phyloP scores from a whole-genome alignment of 2,888 invertebrate genomes.

The Limenitis camilla region DNA sequence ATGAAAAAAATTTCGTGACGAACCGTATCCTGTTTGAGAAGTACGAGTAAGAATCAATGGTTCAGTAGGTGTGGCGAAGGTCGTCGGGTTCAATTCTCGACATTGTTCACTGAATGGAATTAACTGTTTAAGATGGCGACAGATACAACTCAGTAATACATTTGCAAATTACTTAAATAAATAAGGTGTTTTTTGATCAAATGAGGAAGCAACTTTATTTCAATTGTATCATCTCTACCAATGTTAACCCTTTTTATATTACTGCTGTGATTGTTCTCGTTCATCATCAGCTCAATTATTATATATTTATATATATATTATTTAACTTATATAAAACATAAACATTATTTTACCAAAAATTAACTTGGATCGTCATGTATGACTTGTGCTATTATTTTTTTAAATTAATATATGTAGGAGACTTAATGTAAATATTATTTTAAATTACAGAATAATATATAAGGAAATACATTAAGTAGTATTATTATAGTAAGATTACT shows the following conservation, averaged over 20 bases:
- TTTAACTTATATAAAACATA: too few species aligned
- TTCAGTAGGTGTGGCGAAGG: constrained; percentile 62
- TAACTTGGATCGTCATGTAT: too few species aligned
- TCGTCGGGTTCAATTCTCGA: constrained; percentile 42
- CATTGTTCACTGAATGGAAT: constrained; percentile 25
- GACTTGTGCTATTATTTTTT: too few species aligned
- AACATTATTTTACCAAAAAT: too few species aligned
- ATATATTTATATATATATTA: too few species aligned
- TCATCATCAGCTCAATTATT: too few species aligned
- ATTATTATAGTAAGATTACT: constrained; percentile 4
- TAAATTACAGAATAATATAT: background rate
- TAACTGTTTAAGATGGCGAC: constrained; percentile 21
- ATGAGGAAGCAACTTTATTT: background rate
- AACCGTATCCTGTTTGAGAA: constrained; percentile 48
- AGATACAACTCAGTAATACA: constrained; percentile 7
- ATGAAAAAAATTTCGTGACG: constrained; percentile 51
- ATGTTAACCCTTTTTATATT: too few species aligned
- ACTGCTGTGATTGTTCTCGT: too few species aligned
- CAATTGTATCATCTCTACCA: too few species aligned
- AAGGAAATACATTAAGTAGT: background rate
- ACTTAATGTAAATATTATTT: too few species aligned
- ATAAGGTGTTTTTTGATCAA: background rate
- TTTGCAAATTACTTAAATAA: constrained; percentile 3
- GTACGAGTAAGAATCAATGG: constrained; percentile 36
- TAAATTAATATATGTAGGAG: too few species aligned